phyloP scores from a whole-genome alignment of 2,113 vertebrate genomes.

The Sorex araneus region DNA sequence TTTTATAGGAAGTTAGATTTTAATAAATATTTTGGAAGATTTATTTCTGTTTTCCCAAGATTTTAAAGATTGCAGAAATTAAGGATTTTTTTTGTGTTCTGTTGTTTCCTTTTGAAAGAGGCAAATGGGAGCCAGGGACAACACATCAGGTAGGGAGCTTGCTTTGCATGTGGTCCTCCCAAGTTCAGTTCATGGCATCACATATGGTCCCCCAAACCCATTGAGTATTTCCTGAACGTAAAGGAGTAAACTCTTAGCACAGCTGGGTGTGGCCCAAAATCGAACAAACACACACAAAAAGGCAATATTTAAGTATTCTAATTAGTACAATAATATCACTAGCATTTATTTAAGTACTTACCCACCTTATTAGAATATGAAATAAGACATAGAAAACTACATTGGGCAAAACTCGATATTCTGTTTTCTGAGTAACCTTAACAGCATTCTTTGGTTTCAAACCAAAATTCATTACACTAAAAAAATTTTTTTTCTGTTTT shows the following conservation, averaged over 20 bases:
- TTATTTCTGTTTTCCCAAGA: not conserved
- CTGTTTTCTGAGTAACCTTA: not conserved
- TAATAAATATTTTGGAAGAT: conserved; percentile 25
- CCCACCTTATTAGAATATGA: conserved; percentile 28
- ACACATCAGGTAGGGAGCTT: no score
- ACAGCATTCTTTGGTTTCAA: not conserved
- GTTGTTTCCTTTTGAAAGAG: conserved; percentile 44
- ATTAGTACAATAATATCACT: not conserved
- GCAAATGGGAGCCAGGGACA: no score
- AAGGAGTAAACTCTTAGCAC: no score
- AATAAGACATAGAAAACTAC: not conserved
- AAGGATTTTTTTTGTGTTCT: not conserved
- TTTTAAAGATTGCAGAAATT: not conserved
- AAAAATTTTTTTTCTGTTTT: no score
- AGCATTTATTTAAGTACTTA: not conserved
- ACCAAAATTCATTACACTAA: not conserved
- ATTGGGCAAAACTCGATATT: not conserved
- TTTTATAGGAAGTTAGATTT: conserved; percentile 44
- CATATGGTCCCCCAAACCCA: no score
- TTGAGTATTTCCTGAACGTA: no score
- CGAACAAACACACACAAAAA: no score
- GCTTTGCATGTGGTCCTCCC: no score
- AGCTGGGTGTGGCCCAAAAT: no score
- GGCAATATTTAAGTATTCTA: not conserved
- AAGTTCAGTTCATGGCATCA: no score